Conservation (phyloP, 2,797 vertebrate genomes). For the Pygocentrus nattereri region DNA sequence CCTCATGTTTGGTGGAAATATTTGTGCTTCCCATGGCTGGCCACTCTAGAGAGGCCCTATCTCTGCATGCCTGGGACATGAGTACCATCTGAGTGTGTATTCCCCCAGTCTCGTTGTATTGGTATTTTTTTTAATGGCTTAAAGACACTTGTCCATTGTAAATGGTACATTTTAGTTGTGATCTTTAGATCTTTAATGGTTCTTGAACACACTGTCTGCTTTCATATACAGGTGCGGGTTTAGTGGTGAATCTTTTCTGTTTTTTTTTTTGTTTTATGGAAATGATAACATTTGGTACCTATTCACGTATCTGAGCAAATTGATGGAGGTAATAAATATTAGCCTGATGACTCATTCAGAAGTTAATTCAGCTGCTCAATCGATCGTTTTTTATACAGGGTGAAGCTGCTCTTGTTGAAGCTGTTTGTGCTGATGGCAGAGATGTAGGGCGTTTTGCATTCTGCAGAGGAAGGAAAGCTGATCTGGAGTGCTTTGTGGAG, state of each 20-base stretch:
- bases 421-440: not conserved
- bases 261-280: not conserved
- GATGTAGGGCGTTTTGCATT: not conserved
- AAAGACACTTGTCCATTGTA: too few relatives aligned
- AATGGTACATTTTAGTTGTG: too few relatives aligned
- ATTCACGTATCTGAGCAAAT: not conserved
- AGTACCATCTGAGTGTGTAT: too few relatives aligned
- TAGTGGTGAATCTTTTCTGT: not conserved
- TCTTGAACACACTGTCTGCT: too few relatives aligned
- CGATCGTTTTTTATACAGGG: not conserved
- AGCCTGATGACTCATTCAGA: conserved; percentile 10
- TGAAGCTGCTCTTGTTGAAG: not conserved
- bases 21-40: too few relatives aligned
- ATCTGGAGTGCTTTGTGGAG: not conserved
- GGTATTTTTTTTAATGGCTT: too few relatives aligned
- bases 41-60: too few relatives aligned
- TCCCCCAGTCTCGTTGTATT: too few relatives aligned
- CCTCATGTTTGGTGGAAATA: too few relatives aligned
- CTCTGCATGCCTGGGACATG: too few relatives aligned
- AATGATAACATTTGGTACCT: not conserved
- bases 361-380: conserved; percentile 4
- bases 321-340: conserved; percentile 20
- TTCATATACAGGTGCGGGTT: not conserved
- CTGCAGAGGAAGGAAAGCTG: not conserved
- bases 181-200: too few relatives aligned